Base-by-base conservation (phyloP, 2,113 vertebrate species). In the Odontesthes bonariensis region DNA sequence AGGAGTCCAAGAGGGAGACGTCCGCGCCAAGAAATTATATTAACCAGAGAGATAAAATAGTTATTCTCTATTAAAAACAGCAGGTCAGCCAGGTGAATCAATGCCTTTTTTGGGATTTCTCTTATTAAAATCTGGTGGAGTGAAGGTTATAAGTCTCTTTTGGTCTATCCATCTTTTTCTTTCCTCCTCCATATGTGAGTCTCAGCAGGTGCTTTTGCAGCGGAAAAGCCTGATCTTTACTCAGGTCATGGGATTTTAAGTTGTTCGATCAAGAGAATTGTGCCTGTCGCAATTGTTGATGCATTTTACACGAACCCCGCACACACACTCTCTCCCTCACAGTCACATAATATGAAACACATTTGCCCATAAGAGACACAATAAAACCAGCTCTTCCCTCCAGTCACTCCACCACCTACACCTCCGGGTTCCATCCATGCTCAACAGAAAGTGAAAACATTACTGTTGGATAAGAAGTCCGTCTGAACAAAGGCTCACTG, bases 1-100 rank as follows among this genome's bases (percentile, higher is more conserved):
- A 76, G 82, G 75, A 86, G 81, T 76, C 84, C 84, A 86, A 81
- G 77, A 82, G 68, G 73, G 74, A 88, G 23, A 61, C 33, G 53
- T 75, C 87, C 67, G 57, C 3, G 71, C 78, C 86, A 89, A 88
- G 80, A 86, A 79, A 64, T 90, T 44, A 77, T 75, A 86, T 86
- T 83, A 85, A 88, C 72, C 76, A 79, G 72, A 73, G 83, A 91
- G 90, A 91, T 89, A 88, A 92, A 91, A 90, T 82, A 66, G 89
- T 89, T 81, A 71, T 63, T 79, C 73, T 71, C 68, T 85, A 88
- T 88, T 89, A 81, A 80, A 92, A 89, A 88, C 85, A 89, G 79
- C 70, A 82, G 78, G 77, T 63, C 54, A 31, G 66, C 62, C 86
- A 89, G 80, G 75, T 87, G 77, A 89, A 92, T 79, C 65, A 64